These are phyloP conservation scores for Meriones psammophilus DNA, from an alignment of 2,797 vertebrate species.

Conservation along the genomic window DNA sequence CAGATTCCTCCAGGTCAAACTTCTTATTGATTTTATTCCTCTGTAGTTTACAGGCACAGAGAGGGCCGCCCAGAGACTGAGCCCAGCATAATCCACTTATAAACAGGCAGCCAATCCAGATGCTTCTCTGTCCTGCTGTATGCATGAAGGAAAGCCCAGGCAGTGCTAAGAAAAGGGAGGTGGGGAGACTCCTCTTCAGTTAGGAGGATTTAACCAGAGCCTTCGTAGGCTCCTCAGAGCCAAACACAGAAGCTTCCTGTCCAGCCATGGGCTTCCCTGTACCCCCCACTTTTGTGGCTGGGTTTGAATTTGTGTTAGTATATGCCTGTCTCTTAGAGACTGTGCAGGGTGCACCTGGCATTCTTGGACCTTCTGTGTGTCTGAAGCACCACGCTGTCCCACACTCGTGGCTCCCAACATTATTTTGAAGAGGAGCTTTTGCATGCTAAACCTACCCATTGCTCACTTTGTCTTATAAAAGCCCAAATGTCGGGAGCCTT, in stretches of 20 bases:
- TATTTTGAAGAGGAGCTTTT: not conserved
- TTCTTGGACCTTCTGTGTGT: not conserved
- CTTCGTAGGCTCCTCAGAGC: not conserved
- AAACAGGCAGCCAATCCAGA: not conserved
- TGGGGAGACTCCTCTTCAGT: not conserved
- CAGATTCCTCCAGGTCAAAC: slow-evolving; percentile 36
- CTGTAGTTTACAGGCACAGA: not conserved
- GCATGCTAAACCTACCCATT: not conserved
- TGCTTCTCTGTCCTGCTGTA: slow-evolving; percentile 36
- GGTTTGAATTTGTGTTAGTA: not conserved
- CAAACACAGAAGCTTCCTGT: not conserved
- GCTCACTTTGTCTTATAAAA: not conserved
- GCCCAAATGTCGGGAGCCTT: not conserved
- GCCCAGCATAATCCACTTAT: slow-evolving; percentile 37
- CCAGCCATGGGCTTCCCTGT: not conserved
- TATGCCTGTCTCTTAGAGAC: not conserved
- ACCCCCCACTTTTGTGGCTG: rapidly evolving
- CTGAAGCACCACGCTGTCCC: not conserved
- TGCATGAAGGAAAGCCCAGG: slow-evolving; percentile 38
- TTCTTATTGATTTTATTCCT: not conserved
- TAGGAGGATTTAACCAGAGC: not conserved
- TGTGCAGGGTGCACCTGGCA: rapidly evolving
- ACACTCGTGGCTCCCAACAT: not conserved
- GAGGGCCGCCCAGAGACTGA: slow-evolving; percentile 8
- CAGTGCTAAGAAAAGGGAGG: not conserved